Base-by-base conservation (phyloP, 2,888 invertebrate genomes). In the Phragmatobia fuliginosa region DNA sequence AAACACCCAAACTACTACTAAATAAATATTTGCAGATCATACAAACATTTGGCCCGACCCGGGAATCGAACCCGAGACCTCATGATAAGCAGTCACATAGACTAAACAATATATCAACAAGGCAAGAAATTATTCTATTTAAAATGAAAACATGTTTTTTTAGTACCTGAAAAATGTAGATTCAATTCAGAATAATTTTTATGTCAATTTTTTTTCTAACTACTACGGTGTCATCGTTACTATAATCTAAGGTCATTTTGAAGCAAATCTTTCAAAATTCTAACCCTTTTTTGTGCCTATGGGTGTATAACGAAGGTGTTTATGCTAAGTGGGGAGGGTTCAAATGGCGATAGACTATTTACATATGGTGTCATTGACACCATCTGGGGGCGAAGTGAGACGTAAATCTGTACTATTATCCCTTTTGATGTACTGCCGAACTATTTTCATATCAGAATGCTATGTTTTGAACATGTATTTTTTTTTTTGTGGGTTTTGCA, bases 361-460 rank as follows among this genome's bases (percentile, higher is more conserved):
- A 80, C 68, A 76, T 71, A 66, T 62, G 73, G 67, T 80, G 85
- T 81, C 85, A 71, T 66, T 79, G 84, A 84, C 85, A 81, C 70
- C 62, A 32, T 45, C 31, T 38, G 59, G 36, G 73, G 68, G 59
- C 70, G 49, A 74, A 70, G 78, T 66, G 41, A 59, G 31, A 49
- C 72, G 61, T 78, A 78, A 76, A 83, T 81, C 71, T 74, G 65
- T 76, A 68, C 69, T 72, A 67, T 67, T 76, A 74, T 79, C 79
- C 78, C 77, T 69, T 79, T 78, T 86, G 83, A 85, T 81, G 73
- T 83, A 86, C 72, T 64, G 68, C 49, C 45, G 62, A 66, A 70
- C 77, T 73, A 79, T 77, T 75, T 66, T 73, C 62, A 68, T 71
- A 52, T 65, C 74, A 72, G 68, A 70, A 64, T 60, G 25, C 32